Percentiles rank a stretch among this genome's conserved stretches.
These are phyloP conservation scores for Oncorhynchus masou DNA, from an alignment of 2,113 vertebrate species.

Conservation along the genomic window DNA sequence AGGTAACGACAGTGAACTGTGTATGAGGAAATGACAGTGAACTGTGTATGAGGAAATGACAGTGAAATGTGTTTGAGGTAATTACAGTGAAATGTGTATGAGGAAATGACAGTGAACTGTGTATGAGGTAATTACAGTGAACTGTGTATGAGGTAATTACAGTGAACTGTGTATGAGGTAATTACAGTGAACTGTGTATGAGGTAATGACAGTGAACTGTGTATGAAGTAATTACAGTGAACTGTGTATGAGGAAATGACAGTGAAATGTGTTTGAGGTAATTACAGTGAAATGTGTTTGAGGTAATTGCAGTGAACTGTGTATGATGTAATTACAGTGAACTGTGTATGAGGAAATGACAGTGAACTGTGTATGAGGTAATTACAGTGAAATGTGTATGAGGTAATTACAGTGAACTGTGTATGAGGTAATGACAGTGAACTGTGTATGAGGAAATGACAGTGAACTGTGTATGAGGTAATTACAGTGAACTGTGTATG, in stretches of 20 bases:
- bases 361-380: background rate
- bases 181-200: background rate
- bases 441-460: background rate
- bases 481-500: background rate
- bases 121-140: background rate
- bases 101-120: too few species aligned
- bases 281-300: background rate
- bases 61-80: background rate
- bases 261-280: background rate
- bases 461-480: background rate
- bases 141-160: background rate
- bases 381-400: background rate
- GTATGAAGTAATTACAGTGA: background rate
- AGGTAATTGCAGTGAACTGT: too few species aligned
- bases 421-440: background rate
- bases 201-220: too few species aligned
- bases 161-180: background rate
- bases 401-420: too few species aligned
- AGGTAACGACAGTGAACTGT: too few species aligned
- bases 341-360: background rate
- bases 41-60: background rate
- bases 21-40: background rate
- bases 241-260: background rate
- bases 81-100: background rate
- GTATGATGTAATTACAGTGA: background rate